These are phyloP conservation scores for Synanthedon tipuliformis DNA, from an alignment of 2,888 invertebrate genomes.

Conservation along the genomic window DNA sequence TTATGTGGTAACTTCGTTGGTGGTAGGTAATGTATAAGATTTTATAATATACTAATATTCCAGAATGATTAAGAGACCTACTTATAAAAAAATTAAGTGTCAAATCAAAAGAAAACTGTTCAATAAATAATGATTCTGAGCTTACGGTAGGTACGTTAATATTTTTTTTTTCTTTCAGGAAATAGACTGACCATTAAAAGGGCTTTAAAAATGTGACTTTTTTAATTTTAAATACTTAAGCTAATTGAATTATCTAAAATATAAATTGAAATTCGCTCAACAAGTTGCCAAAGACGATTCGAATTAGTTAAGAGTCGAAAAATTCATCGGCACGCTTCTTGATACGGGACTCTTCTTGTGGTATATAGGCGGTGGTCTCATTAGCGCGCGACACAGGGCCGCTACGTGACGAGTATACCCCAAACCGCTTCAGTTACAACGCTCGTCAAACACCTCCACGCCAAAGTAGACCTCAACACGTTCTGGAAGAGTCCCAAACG, in stretches of 20 bases:
- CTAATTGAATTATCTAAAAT: background rate
- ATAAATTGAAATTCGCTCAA: background rate
- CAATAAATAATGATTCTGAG: too few species aligned
- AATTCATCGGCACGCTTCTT: slow-evolving; percentile 23
- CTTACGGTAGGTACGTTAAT: too few species aligned
- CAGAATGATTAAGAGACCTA: too few species aligned
- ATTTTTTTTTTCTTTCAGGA: too few species aligned
- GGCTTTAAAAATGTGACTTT: background rate
- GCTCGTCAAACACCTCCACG: background rate
- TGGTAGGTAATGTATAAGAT: too few species aligned
- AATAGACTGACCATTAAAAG: background rate
- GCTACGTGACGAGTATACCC: background rate
- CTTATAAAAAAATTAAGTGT: too few species aligned
- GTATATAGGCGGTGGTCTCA: slow-evolving; percentile 19
- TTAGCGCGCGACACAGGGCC: slow-evolving; percentile 15
- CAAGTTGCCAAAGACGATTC: slow-evolving; percentile 7
- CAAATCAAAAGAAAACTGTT: too few species aligned
- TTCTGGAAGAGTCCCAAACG: background rate
- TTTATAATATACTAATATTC: too few species aligned
- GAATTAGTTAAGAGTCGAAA: slow-evolving; percentile 17
- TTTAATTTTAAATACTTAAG: background rate
- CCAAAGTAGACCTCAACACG: background rate
- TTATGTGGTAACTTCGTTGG: too few species aligned
- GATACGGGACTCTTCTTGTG: slow-evolving; percentile 10
- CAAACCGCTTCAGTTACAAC: background rate